phyloP scores from a whole-genome alignment of 2,797 vertebrate species.

The Mus minutoides region DNA sequence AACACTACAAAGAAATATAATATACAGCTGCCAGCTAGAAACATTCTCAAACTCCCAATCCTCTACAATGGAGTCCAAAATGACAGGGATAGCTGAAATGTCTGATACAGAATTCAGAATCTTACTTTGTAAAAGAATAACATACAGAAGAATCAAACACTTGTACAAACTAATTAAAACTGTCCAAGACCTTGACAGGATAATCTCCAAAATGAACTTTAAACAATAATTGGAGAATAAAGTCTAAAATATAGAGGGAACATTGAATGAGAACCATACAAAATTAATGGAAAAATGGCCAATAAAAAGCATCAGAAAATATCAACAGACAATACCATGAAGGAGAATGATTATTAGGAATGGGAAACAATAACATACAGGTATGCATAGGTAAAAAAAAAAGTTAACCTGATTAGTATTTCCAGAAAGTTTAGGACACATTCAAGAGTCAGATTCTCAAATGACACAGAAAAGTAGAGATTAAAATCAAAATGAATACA shows the following conservation, averaged over 20 bases:
- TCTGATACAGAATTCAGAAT: not conserved
- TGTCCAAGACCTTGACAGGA: not conserved
- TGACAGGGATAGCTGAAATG: not conserved
- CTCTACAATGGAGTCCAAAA: not conserved
- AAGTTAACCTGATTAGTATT: not conserved
- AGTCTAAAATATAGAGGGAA: not conserved
- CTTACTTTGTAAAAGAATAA: not conserved
- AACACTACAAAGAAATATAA: not conserved
- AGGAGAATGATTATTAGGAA: not conserved
- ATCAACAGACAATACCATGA: not conserved
- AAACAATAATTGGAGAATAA: not conserved
- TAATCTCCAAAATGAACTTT: not conserved
- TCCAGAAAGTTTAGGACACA: not conserved
- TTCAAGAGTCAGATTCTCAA: not conserved
- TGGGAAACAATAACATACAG: not conserved
- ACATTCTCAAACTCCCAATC: not conserved
- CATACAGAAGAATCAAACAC: too few species aligned
- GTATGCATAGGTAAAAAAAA: not conserved
- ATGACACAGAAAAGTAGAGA: not conserved
- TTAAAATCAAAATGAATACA: not conserved
- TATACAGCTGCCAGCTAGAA: not conserved
- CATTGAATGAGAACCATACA: not conserved
- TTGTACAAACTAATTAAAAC: not conserved
- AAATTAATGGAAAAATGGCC: not conserved
- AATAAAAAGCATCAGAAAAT: not conserved